Percentiles rank a stretch among this genome's conserved stretches.
phyloP scores from a whole-genome alignment of 23 tunicate species.

The Styela clava region DNA sequence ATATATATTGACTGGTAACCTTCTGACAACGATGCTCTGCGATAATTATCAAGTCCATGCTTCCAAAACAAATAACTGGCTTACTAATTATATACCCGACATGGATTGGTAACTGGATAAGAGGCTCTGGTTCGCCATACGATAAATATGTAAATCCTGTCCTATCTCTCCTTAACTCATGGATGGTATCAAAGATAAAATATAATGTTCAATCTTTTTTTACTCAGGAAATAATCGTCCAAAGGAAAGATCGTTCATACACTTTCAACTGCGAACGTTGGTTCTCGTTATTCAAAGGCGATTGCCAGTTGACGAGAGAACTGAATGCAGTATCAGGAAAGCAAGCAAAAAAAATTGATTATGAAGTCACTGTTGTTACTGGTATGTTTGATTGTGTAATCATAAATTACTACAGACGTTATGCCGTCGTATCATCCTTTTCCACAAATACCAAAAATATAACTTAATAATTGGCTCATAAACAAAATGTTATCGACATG shows the following conservation, averaged over 20 bases:
- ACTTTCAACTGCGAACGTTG: constrained; percentile 92
- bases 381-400: constrained; percentile 38
- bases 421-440: neutral
- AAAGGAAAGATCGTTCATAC: constrained; percentile 48
- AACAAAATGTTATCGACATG: too few relatives aligned
- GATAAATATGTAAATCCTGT: too few relatives aligned
- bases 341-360: constrained; percentile 56
- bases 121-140: too few relatives aligned
- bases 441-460: neutral
- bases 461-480: neutral
- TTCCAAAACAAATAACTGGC: too few relatives aligned
- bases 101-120: too few relatives aligned
- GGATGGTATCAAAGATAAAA: too few relatives aligned
- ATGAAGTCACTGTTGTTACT: constrained; percentile 84
- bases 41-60: too few relatives aligned
- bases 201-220: neutral
- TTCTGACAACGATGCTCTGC: too few relatives aligned
- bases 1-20: too few relatives aligned
- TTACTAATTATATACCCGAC: too few relatives aligned
- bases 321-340: constrained; percentile 72
- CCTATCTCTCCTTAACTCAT: too few relatives aligned
- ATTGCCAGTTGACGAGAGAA: constrained; percentile 81
- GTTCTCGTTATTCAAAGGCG: constrained; percentile 90
- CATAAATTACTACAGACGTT: neutral
- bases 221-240: constrained; percentile 52